A percentile compares a stretch with the other conserved stretches of the same genome.
phyloP scores from a whole-genome alignment of 2,797 vertebrate genomes.

The Sciaenops ocellatus region DNA sequence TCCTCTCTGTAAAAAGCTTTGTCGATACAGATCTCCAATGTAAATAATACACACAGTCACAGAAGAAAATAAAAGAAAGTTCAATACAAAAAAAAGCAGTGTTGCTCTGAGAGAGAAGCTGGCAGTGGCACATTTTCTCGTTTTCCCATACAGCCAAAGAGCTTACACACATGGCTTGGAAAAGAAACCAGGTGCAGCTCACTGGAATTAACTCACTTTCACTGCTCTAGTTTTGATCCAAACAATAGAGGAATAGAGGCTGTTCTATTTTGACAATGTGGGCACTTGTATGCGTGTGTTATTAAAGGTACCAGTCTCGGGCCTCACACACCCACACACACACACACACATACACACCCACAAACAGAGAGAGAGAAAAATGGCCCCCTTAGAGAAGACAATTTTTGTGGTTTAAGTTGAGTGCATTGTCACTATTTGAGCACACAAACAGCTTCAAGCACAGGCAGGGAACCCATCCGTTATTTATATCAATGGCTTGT shows the following conservation, averaged over 20 bases:
- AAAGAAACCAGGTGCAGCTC: conserved; percentile 78
- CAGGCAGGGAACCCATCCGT: conserved; percentile 45
- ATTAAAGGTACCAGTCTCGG: conserved; percentile 51
- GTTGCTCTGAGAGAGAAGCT: conserved; percentile 62
- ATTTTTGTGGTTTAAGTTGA: conserved; percentile 60
- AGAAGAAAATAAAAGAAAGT: conserved; percentile 64
- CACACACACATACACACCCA: conserved; percentile 13
- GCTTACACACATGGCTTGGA: conserved; percentile 72
- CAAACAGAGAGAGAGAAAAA: conserved; percentile 12
- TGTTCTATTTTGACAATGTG: conserved; percentile 76
- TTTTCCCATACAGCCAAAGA: conserved; percentile 58
- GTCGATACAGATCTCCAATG: conserved; percentile 69
- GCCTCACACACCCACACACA: conserved; percentile 28
- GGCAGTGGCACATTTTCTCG: conserved; percentile 61
- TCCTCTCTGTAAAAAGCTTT: conserved; percentile 65
- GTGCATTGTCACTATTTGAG: conserved; percentile 46
- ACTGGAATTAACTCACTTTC: conserved; percentile 78
- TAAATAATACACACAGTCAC: conserved; percentile 67
- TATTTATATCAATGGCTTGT: conserved; percentile 62
- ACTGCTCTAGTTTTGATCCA: conserved; percentile 77
- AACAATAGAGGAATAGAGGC: conserved; percentile 78
- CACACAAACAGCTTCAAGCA: conserved; percentile 46
- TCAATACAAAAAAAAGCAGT: conserved; percentile 42
- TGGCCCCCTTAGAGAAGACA: conserved; percentile 35
- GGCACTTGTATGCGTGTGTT: conserved; percentile 61